phyloP scores from a whole-genome alignment of 2,797 vertebrate genomes.

The Australoheros facetus region DNA sequence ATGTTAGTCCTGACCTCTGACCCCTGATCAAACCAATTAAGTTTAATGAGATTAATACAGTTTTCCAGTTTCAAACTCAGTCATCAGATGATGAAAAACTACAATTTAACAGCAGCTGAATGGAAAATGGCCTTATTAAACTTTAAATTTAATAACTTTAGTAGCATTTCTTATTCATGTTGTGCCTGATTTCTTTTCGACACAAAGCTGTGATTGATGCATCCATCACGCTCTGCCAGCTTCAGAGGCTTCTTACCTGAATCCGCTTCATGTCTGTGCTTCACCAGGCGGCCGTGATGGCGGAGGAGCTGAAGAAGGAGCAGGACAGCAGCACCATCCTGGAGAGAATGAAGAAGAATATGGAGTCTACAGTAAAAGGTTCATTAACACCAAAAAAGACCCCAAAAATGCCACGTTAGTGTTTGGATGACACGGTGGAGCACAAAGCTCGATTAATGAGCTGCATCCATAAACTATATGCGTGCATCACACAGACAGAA shows the following conservation, averaged over 20 bases:
- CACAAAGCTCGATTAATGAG: no score
- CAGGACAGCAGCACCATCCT: slow-evolving; percentile 67
- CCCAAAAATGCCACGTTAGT: background rate
- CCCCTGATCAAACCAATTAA: background rate
- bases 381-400: fast-evolving
- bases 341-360: slow-evolving; percentile 72
- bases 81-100: no score
- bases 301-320: slow-evolving; percentile 77
- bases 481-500: background rate
- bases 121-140: background rate
- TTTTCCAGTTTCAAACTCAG: no score
- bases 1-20: slow-evolving; percentile 52
- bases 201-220: background rate
- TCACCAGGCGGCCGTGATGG: slow-evolving; percentile 71
- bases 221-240: fast-evolving
- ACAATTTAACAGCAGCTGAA: no score
- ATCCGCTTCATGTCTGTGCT: background rate
- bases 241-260: background rate
- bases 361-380: slow-evolving; percentile 70
- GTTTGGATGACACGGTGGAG: no score
- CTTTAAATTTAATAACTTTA: background rate
- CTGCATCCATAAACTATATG: no score
- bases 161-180: background rate
- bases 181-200: background rate
- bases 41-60: no score